Conservation (phyloP, 2,888 invertebrate species). For the Dasysyrphus albostriatus region DNA sequence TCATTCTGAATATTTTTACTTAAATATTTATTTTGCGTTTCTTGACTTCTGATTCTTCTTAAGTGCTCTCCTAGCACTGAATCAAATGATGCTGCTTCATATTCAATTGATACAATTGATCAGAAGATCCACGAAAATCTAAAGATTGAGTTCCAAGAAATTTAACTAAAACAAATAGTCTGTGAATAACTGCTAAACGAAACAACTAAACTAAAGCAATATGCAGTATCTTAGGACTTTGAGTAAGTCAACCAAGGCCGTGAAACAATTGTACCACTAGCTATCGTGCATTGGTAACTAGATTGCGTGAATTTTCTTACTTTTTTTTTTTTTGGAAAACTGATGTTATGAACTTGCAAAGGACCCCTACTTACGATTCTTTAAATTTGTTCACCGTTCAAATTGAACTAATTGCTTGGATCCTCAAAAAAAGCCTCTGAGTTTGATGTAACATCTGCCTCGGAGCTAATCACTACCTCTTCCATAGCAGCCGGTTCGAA, state of each 20-base stretch:
- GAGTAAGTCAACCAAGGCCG: background rate
- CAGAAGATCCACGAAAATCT: background rate
- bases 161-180: background rate
- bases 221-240: conserved; percentile 1
- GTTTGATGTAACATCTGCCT: too few relatives aligned
- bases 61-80: background rate
- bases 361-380: background rate
- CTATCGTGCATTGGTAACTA: background rate
- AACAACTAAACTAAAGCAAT: background rate
- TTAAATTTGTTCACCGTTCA: conserved; percentile 4
- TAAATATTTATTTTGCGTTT: conserved; percentile 3
- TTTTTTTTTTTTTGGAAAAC: background rate
- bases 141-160: background rate
- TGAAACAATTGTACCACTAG: background rate
- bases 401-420: background rate
- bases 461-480: too few relatives aligned
- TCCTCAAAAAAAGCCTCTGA: too few relatives aligned
- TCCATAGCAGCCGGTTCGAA: too few relatives aligned
- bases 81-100: background rate
- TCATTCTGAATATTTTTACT: conserved; percentile 3
- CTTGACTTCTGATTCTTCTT: background rate
- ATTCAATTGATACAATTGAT: background rate
- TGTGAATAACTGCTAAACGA: background rate
- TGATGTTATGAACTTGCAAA: background rate
- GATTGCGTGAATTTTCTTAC: background rate